phyloP scores from a whole-genome alignment of 2,113 vertebrate species.

The Nycticorax nycticorax region DNA sequence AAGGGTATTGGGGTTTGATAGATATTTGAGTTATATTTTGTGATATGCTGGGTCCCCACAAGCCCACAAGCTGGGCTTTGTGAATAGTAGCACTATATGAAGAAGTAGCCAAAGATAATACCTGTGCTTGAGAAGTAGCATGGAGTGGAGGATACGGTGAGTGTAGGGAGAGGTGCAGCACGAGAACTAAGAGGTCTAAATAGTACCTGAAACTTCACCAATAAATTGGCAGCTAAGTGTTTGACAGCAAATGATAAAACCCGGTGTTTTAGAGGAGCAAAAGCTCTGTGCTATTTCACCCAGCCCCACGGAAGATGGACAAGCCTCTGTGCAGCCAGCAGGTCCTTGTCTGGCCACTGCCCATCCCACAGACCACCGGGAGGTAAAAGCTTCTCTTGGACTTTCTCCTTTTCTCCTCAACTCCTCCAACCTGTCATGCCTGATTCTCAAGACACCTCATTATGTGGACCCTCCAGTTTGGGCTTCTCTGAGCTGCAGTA shows the following conservation, averaged over 20 bases:
- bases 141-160: background rate
- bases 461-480: background rate
- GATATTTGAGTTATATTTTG: background rate
- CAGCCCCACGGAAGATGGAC: background rate
- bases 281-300: background rate
- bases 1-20: background rate
- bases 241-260: background rate
- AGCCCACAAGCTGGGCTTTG: background rate
- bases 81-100: background rate
- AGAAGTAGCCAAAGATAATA: background rate
- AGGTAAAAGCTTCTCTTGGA: background rate
- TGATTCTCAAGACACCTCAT: background rate
- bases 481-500: background rate
- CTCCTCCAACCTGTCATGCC: background rate
- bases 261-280: background rate
- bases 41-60: background rate
- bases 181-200: background rate
- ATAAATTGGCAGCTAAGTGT: background rate
- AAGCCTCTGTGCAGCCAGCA: background rate
- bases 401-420: background rate
- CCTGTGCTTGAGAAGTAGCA: background rate
- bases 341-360: background rate
- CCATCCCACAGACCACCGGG: background rate
- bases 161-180: background rate
- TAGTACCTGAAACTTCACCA: background rate